A percentile compares a stretch with the other conserved stretches of the same genome.
Conservation (phyloP, 2,888 invertebrate genomes). For the Pantelozetes paolii region DNA sequence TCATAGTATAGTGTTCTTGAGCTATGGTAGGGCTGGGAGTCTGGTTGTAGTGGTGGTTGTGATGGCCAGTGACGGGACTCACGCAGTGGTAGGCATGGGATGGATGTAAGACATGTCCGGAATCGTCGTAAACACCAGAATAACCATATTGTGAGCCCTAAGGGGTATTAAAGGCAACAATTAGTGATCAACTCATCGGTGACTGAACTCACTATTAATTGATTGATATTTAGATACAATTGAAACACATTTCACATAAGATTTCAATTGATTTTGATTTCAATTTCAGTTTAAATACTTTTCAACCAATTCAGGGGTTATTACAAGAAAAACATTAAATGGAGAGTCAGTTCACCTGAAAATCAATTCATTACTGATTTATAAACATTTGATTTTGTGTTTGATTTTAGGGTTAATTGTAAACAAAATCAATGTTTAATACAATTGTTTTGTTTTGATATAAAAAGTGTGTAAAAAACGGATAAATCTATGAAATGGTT, state of each 20-base stretch:
- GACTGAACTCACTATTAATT: not conserved
- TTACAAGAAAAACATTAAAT: no score
- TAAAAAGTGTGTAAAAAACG: not conserved
- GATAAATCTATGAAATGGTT: not conserved
- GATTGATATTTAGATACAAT: not conserved
- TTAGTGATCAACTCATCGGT: no score
- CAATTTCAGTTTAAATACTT: no score
- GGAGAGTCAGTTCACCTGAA: no score
- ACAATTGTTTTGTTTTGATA: not conserved
- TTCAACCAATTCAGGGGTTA: no score
- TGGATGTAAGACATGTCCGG: constrained; percentile 24
- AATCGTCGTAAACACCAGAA: constrained; percentile 30
- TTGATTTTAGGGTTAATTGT: no score
- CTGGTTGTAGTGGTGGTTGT: constrained; percentile 27
- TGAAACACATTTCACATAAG: no score
- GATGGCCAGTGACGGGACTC: constrained; percentile 26
- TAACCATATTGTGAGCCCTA: constrained; percentile 34
- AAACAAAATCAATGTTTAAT: no score
- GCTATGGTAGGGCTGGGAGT: constrained; percentile 27
- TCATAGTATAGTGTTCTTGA: constrained; percentile 23
- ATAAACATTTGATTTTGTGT: no score
- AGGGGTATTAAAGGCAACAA: not conserved
- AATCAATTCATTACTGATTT: no score
- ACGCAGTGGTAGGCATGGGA: constrained; percentile 32
- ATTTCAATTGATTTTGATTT: no score